Conservation (phyloP, 2,888 invertebrate species). For the Cheilosia variabilis region DNA sequence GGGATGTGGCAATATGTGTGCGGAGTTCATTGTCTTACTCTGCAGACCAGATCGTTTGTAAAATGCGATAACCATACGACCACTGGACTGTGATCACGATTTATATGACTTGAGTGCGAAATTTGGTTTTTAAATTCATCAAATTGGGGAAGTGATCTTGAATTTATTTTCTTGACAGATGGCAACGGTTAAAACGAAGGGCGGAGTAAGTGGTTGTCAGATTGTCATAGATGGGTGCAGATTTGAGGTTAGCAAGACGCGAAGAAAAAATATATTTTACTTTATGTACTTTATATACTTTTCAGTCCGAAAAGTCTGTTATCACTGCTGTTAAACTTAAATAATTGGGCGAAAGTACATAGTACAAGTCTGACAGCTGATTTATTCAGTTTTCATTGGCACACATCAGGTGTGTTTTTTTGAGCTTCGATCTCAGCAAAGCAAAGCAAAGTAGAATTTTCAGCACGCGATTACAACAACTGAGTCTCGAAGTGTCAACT, state of each 20-base stretch:
- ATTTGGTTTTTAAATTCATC: conserved; percentile 3
- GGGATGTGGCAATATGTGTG: background rate
- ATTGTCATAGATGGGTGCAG: background rate
- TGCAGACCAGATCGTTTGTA: conserved; percentile 32
- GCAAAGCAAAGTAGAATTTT: no score
- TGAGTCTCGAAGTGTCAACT: no score
- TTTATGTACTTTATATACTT: no score
- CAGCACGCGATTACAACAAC: no score
- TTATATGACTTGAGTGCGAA: background rate
- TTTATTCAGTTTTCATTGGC: no score
- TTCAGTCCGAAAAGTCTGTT: no score
- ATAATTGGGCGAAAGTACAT: no score
- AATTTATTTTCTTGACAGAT: background rate
- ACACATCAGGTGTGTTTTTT: no score
- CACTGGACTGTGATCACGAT: background rate
- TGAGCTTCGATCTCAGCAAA: no score
- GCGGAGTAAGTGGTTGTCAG: background rate
- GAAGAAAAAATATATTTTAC: no score
- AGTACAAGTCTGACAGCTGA: no score
- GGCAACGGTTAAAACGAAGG: background rate
- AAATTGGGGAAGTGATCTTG: background rate
- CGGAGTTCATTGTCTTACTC: conserved; percentile 11
- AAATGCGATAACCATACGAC: background rate
- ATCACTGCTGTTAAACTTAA: no score
- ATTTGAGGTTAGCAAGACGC: background rate